phyloP scores from a whole-genome alignment of 2,797 vertebrate genomes.

The Lithobates sylvaticus region DNA sequence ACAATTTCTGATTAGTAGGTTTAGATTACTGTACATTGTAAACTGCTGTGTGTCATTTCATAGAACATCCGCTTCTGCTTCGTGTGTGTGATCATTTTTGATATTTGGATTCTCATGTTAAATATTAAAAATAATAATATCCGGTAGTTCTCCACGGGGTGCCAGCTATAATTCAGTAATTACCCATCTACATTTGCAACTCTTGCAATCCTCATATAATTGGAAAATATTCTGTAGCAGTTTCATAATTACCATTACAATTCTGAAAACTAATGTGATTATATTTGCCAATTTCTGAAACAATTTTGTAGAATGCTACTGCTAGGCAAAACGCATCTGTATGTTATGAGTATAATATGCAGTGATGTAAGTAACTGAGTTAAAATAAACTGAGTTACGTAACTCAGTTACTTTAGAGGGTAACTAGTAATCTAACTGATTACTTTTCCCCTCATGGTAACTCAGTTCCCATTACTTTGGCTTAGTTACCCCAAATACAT shows the following conservation, averaged over 20 bases:
- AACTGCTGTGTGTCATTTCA: not conserved
- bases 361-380: too few species aligned
- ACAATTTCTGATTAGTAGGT: too few species aligned
- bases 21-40: not conserved
- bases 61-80: not conserved
- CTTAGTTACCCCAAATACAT: too few species aligned
- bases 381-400: too few species aligned
- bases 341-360: not conserved
- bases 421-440: too few species aligned
- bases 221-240: not conserved
- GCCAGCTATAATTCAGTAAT: constrained; percentile 7
- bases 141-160: not conserved
- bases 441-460: too few species aligned
- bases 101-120: constrained; percentile 5
- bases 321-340: not conserved
- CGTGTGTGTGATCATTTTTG: not conserved
- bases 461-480: too few species aligned
- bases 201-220: not conserved
- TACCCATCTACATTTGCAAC: constrained; percentile 1
- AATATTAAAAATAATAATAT: not conserved
- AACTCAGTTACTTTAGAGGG: too few species aligned
- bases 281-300: constrained; percentile 1
- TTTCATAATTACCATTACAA: not conserved
- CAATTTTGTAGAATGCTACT: not conserved
- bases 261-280: constrained; percentile 8